Conservation (phyloP, 2,113 vertebrate species). For the Balaeniceps rex region DNA sequence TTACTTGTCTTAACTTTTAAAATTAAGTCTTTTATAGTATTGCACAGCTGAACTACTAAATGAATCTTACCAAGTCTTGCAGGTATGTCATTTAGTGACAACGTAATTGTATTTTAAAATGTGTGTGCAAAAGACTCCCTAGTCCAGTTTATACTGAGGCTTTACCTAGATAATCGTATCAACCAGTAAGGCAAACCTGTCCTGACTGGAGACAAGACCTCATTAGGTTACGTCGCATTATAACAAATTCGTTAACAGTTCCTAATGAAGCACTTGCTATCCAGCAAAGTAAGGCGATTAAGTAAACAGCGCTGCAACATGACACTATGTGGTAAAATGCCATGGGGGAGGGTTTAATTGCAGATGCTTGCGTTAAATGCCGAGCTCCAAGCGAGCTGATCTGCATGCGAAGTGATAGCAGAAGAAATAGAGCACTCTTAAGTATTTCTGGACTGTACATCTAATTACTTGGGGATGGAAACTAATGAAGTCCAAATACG, state of each 20-base stretch:
- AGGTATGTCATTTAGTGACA: neutral
- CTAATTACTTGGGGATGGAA: constrained; percentile 10
- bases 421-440: neutral
- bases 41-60: neutral
- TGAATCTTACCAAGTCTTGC: neutral
- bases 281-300: neutral
- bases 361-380: neutral
- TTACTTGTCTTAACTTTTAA: neutral
- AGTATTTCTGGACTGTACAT: neutral
- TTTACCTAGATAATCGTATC: neutral
- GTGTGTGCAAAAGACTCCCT: neutral
- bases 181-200: neutral
- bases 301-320: neutral
- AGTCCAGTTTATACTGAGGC: neutral
- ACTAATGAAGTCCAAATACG: neutral
- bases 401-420: neutral
- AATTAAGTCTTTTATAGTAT: neutral
- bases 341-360: constrained; percentile 14
- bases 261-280: constrained; percentile 39
- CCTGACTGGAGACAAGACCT: constrained; percentile 2
- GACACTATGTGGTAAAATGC: constrained; percentile 33
- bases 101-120: neutral
- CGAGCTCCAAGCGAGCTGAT: neutral
- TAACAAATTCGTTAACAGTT: neutral
- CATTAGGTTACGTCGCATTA: neutral